Evolutionary conservation across 2,888 invertebrate species (phyloP), one percentile per base, ranked within the genome.

Genomic region (Plebejus argus): DNA sequence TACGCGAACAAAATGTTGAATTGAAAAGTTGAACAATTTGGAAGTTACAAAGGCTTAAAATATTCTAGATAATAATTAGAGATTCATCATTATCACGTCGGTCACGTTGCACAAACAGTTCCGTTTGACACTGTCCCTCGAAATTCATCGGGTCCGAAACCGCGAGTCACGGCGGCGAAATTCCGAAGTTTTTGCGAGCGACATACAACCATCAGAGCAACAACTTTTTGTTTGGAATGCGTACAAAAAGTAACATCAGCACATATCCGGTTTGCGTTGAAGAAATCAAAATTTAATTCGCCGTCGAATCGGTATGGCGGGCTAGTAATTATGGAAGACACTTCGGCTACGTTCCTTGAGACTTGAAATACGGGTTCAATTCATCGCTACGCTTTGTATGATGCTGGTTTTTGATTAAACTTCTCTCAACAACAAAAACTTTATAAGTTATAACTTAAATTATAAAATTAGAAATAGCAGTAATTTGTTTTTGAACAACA

Each of bases 181-280:
- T 91, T 89, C 90, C 89, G 83, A 84, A 83, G 85, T 83, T 93
- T 93, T 93, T 91, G 90, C 89, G 84, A 82, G 78, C 81, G 84
- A 84, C 86, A 87, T 88, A 89, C 88, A 88, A 90, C 89, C 88
- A 84, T 88, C 85, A 86, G 88, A 87, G 88, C 89, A 88, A 87
- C 88, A 86, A 88, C 88, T 92, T 92, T 91, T 91, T 88, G 89
- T 86, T 85, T 81, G 91, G 93, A 93, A 93, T 94, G 88, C 90
- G 88, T 85, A 87, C 88, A 94, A 93, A 94, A 93, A 93, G 84
- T 83, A 82, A 83, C 84, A 86, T 86, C 86, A 85, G 86, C 86
- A 84, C 85, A 86, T 86, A 91, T 91, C 90, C 90, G 90, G 90
- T 87, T 90, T 84, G 83, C 84, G 80, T 80, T 79, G 76, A 86